Conservation (phyloP, 2,113 vertebrate species). For the Zeus faber region DNA sequence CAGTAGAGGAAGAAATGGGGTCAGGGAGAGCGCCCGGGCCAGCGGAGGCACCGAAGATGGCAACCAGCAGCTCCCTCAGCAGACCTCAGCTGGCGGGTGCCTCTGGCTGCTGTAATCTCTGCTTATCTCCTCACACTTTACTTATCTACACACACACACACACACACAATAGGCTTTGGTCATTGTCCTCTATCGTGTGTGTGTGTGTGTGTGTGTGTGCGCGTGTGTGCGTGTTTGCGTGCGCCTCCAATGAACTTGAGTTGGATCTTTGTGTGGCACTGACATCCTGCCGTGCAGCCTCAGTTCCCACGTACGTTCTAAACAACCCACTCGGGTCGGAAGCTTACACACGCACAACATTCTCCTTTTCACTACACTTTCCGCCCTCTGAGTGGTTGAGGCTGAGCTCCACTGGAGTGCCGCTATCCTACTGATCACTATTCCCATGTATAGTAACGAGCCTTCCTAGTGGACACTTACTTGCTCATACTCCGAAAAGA, state of each 20-base stretch:
- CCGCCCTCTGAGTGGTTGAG: background rate
- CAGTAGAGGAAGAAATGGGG: slow-evolving; percentile 17
- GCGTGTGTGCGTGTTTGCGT: background rate
- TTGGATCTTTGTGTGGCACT: too few species aligned
- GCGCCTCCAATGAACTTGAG: too few species aligned
- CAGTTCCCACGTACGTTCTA: too few species aligned
- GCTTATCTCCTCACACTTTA: slow-evolving; percentile 42
- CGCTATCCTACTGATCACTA: slow-evolving; percentile 31
- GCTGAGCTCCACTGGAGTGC: slow-evolving; percentile 57
- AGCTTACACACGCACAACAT: background rate
- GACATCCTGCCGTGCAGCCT: too few species aligned
- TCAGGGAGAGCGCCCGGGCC: slow-evolving; percentile 3
- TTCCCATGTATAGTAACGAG: slow-evolving; percentile 31
- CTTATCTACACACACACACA: too few species aligned
- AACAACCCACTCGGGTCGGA: too few species aligned
- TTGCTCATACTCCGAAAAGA: slow-evolving; percentile 15
- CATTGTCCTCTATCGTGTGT: slow-evolving; percentile 8
- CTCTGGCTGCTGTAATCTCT: slow-evolving; percentile 32
- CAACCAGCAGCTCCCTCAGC: slow-evolving; percentile 15
- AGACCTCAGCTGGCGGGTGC: slow-evolving; percentile 11
- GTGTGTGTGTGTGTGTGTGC: background rate
- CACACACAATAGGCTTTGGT: slow-evolving; percentile 25
- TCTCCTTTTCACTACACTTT: background rate
- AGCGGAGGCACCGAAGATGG: slow-evolving; percentile 22
- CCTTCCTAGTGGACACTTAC: slow-evolving; percentile 46